These are phyloP conservation scores for Vultur gryphus DNA, from an alignment of 2,797 vertebrate genomes.

Conservation along the genomic window DNA sequence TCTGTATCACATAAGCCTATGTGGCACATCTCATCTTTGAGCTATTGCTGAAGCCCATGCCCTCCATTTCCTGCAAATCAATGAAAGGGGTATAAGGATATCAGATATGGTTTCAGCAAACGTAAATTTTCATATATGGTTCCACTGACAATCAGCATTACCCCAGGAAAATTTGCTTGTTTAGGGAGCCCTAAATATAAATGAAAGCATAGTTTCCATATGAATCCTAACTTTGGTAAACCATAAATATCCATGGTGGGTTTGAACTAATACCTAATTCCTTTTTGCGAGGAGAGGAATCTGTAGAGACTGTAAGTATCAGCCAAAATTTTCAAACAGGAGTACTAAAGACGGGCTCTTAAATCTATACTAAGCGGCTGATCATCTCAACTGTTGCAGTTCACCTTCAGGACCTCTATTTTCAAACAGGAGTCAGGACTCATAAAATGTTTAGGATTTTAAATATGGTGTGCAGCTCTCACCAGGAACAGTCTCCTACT, in stretches of 20 bases:
- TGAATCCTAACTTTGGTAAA: background rate
- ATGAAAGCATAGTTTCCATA: background rate
- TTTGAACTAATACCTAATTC: background rate
- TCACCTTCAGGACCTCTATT: background rate
- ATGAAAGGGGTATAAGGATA: background rate
- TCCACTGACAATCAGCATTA: background rate
- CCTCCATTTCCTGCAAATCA: background rate
- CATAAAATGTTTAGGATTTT: background rate
- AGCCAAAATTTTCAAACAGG: background rate
- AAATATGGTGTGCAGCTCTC: background rate
- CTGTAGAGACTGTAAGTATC: background rate
- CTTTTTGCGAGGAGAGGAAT: background rate
- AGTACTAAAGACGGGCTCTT: background rate
- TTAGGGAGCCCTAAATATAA: background rate
- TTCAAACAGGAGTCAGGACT: background rate
- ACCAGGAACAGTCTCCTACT: background rate
- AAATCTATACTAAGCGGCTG: background rate
- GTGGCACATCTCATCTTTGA: background rate
- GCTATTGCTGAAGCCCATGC: background rate
- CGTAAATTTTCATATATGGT: background rate
- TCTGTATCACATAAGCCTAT: background rate
- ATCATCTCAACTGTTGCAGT: background rate
- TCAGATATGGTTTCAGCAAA: background rate
- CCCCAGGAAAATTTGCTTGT: background rate
- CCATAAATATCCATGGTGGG: background rate